Evolutionary conservation across 2,797 vertebrate genomes (phyloP).

Genomic region (Galagoides demidoff): DNA sequence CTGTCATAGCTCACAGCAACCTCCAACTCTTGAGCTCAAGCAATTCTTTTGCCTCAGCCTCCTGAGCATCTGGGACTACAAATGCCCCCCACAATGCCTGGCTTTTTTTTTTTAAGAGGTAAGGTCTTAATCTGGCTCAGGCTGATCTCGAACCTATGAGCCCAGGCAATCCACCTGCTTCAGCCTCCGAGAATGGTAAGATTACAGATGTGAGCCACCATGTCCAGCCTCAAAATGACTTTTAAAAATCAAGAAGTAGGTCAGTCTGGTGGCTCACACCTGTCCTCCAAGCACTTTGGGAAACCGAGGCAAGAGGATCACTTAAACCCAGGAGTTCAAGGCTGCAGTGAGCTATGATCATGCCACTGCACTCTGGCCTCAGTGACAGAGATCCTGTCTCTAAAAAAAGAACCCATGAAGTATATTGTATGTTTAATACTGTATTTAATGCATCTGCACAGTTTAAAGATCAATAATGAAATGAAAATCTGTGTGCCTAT

Average conservation of each 20-base stretch:
- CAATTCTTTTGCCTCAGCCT: too few relatives aligned
- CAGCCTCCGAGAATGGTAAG: too few relatives aligned
- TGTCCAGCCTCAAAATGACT: not conserved
- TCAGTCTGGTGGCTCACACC: not conserved
- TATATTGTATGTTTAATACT: not conserved
- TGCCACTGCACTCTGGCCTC: too few relatives aligned
- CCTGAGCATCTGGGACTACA: too few relatives aligned
- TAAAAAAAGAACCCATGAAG: not conserved
- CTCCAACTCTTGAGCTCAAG: too few relatives aligned
- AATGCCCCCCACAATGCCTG: too few relatives aligned
- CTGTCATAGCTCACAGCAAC: too few relatives aligned
- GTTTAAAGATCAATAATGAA: conserved; percentile 45
- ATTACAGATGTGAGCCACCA: too few relatives aligned
- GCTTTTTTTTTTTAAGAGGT: too few relatives aligned
- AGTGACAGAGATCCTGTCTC: not conserved
- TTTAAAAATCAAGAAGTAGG: not conserved
- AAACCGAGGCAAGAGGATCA: not conserved
- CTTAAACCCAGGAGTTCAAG: not conserved
- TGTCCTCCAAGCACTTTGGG: not conserved
- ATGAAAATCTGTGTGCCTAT: not conserved
- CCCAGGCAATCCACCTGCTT: too few relatives aligned
- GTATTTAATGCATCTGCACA: not conserved
- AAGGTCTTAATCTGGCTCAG: too few relatives aligned
- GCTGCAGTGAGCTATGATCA: not conserved
- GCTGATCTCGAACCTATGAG: too few relatives aligned